Evolutionary conservation across 2,888 invertebrate species (phyloP), one percentile per base, ranked within the genome.

Genomic region (Gari tellinella): DNA sequence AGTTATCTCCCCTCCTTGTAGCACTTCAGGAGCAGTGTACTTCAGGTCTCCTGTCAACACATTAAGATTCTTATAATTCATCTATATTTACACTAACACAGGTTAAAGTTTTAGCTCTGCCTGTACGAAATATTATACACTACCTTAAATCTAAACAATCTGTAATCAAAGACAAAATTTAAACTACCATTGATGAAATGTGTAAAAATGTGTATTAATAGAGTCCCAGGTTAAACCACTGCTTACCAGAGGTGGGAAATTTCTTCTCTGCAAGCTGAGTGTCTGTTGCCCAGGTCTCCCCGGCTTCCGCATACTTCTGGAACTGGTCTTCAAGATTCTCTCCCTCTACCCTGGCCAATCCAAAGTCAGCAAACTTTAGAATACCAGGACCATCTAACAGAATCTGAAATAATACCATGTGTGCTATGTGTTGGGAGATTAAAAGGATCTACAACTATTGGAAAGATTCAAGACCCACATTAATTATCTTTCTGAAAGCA

Each of bases 321-420:
- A 92, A 91, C 49, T 92, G 73, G 58, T 89, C 90, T 38, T 90
- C 88, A 41, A 92, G 82, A 72, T 91, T 87, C 65, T 92, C 92
- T 38, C 90, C 91, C 69, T 92, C 91, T 3, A 90, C 88, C 70
- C 90, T 88, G 10, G 92, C 88, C 57, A 91, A 70, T 41, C 91
- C 89, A 84, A 92, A 92, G 74, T 92, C 92, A 45, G 90, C 86
- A 80, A 85, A 90, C 77, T 92, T 92, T 69, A 92, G 67, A 7
- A 87, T 83, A 1, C 92, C 92, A 10, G 88, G 85, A 8, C 91
- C 90, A 80, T 92, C 92, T n/a, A 92, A 75, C 23, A 92, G 72
- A 49, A 92, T 86, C 92, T 92, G 74, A 45, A 3, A 17, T 38
- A 49, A n/a, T 7, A 19, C 25, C 43, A 26, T 26, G 17, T 17